Evolutionary conservation across 2,888 invertebrate species (phyloP), one percentile per base, ranked within the genome.

Genomic region (Diaphora mendica): DNA sequence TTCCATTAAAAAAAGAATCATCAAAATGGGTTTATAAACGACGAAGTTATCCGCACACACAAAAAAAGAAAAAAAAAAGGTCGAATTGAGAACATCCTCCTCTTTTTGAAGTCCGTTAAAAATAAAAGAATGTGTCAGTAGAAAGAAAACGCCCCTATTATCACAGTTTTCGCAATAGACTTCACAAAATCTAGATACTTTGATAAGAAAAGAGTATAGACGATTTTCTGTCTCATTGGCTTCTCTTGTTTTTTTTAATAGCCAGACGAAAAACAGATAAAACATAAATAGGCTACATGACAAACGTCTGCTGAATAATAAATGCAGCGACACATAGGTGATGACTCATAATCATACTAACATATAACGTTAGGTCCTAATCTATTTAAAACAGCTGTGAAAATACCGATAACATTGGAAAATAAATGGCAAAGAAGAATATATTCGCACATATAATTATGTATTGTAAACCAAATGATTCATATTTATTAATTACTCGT

Each of bases 211-310:
- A 39, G 9, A 11, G 39, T 11, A 39, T 39, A 44, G 7, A 55
- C 3, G 55, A 13, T 0, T 55, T n/a, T n/a, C n/a, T 55, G 5
- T n/a, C 11, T n/a, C 3, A n/a, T n/a, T 13, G 0, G 59, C 13
- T 13, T 59, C 3, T 15, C n/a, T 59, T 59, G 5, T 59, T 55
- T 55, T 51, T 51, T 2, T 23, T 42, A 0, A 39, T 11, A 39
- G 11, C 39, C 23, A 59, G 59, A 13, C 26, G 59, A 13, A 59
- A 26, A 13, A 59, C 13, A 59, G 26, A 59, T 59, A 59, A 59
- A 26, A 59, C 55, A n/a, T n/a, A n/a, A 59, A 59, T 59, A n/a
- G 51, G n/a, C 51, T n/a, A 59, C n/a, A 26, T 55, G 55, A 55
- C 59, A 59, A 59, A 26, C 9, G n/a, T 59, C 13, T 26, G 15